These are phyloP conservation scores for Agonopterix subpropinquella DNA, from an alignment of 2,888 invertebrate genomes.

Conservation along the genomic window DNA sequence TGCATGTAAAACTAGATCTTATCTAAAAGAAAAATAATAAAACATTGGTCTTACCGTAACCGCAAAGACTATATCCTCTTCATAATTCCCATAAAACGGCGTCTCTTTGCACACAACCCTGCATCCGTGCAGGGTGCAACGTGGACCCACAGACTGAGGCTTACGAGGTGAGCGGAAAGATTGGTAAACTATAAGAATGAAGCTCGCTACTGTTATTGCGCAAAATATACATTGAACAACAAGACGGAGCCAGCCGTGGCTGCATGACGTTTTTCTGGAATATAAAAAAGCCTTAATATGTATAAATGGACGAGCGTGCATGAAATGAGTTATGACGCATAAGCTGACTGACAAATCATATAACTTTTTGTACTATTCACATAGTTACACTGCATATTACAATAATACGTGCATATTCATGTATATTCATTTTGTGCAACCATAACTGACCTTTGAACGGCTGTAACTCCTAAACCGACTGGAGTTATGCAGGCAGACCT, in stretches of 20 bases:
- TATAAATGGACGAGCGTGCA: too few species aligned
- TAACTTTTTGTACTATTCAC: too few species aligned
- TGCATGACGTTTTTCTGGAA: conserved; percentile 53
- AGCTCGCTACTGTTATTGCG: conserved; percentile 47
- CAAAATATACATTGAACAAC: conserved; percentile 51
- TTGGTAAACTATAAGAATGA: conserved; percentile 49
- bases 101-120: conserved; percentile 37
- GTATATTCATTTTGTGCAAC: too few species aligned
- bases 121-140: conserved; percentile 33
- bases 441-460: too few species aligned
- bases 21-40: too few species aligned
- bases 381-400: too few species aligned
- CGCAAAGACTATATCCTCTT: conserved; percentile 35
- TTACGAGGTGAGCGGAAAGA: conserved; percentile 19
- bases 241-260: conserved; percentile 48
- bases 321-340: too few species aligned
- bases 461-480: too few species aligned
- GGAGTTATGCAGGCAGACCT: too few species aligned
- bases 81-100: conserved; percentile 29
- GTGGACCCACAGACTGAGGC: neutral
- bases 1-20: too few species aligned
- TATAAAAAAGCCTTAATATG: neutral
- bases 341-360: too few species aligned
- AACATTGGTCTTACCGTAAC: conserved; percentile 31
- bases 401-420: too few species aligned